These are phyloP conservation scores for Peromyscus californicus DNA, from an alignment of 2,113 vertebrate genomes.

Conservation along the genomic window DNA sequence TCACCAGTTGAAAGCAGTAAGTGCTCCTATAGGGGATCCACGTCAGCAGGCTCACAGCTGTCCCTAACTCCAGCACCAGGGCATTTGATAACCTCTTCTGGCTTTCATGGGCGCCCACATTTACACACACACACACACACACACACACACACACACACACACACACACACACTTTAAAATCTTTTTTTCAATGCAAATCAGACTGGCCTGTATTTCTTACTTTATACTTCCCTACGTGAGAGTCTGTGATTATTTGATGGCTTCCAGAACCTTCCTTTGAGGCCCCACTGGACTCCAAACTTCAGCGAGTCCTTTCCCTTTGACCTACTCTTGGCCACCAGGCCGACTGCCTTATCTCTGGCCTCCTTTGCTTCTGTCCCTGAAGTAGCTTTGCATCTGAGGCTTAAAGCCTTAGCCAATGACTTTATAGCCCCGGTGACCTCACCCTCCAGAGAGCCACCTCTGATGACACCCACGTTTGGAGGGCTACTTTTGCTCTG, in stretches of 20 bases:
- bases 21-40: neutral
- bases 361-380: neutral
- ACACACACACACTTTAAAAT: neutral
- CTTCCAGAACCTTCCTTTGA: neutral
- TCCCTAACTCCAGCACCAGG: neutral
- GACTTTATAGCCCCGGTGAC: neutral
- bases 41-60: neutral
- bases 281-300: too few relatives aligned
- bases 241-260: accelerated
- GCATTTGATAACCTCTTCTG: neutral
- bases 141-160: neutral
- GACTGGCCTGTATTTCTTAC: neutral
- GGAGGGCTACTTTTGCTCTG: accelerated
- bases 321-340: neutral
- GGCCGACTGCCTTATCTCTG: neutral
- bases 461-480: neutral
- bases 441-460: neutral
- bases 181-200: neutral
- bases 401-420: neutral
- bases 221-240: accelerated
- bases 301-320: neutral
- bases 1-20: neutral
- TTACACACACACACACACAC: neutral
- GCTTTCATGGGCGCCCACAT: neutral
- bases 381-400: neutral